phyloP scores from a whole-genome alignment of 2,888 invertebrate species.

The Tetragnatha montana region DNA sequence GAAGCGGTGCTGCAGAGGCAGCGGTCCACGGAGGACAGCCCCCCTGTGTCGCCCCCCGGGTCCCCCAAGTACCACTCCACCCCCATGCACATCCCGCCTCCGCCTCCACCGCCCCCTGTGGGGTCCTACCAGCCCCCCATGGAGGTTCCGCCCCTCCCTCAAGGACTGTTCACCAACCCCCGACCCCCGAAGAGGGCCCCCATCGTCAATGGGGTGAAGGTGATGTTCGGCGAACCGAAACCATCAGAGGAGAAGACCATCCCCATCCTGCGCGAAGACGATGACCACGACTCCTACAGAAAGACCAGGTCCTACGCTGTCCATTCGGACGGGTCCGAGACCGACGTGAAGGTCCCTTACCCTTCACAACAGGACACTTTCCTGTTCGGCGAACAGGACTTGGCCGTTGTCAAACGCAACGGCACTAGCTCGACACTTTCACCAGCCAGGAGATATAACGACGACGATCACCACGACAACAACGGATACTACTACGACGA shows the following conservation, averaged over 20 bases:
- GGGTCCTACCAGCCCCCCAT: conserved; percentile 2
- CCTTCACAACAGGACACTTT: conserved; percentile 41
- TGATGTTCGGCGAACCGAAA: conserved; percentile 63
- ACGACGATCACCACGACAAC: background rate
- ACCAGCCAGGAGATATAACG: background rate
- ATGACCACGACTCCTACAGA: background rate
- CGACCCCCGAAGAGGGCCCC: conserved; percentile 59
- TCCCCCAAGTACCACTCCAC: conserved; percentile 62
- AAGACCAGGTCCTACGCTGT: background rate
- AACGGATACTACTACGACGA: conserved; percentile 42
- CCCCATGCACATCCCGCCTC: conserved; percentile 50
- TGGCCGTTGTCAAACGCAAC: conserved; percentile 39
- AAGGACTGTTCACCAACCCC: conserved; percentile 52
- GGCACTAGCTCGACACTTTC: conserved; percentile 1
- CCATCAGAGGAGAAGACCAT: conserved; percentile 14
- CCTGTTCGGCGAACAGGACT: conserved; percentile 46
- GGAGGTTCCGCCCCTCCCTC: conserved; percentile 29
- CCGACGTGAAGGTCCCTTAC: conserved; percentile 59
- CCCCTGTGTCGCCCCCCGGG: conserved; percentile 56
- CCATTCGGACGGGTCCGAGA: conserved; percentile 51
- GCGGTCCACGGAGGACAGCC: conserved; percentile 48
- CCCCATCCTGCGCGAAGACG: background rate
- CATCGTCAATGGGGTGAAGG: conserved; percentile 70
- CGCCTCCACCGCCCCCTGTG: conserved; percentile 55
- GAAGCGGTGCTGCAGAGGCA: conserved; percentile 70